These are phyloP conservation scores for Acrobasis consociella DNA, from an alignment of 2,888 invertebrate genomes.

Conservation along the genomic window DNA sequence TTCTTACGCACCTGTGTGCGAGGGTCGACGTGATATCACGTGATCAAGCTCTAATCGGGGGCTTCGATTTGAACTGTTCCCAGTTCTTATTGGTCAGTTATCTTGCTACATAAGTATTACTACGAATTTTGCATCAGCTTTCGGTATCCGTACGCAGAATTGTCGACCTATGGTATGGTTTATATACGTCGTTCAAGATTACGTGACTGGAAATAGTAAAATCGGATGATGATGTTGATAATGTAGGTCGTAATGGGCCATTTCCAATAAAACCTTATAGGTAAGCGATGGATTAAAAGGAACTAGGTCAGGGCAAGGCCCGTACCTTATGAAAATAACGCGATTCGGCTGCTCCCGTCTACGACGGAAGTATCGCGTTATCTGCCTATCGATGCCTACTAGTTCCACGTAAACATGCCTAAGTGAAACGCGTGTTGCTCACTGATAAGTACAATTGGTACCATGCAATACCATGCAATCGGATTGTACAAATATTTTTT, in stretches of 20 bases:
- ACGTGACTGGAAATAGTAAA: conserved; percentile 83
- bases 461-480: conserved; percentile 30
- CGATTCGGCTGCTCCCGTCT: conserved; percentile 55
- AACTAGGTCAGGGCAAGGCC: conserved; percentile 78
- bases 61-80: conserved; percentile 38
- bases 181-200: conserved; percentile 78
- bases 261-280: conserved; percentile 82
- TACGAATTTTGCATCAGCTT: conserved; percentile 43
- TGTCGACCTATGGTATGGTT: conserved; percentile 60
- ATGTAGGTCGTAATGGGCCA: conserved; percentile 81
- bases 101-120: conserved; percentile 48
- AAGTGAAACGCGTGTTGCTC: conserved; percentile 23
- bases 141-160: conserved; percentile 42
- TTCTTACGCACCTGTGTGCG: conserved; percentile 29
- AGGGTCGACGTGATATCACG: conserved; percentile 34
- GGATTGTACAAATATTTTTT: conserved; percentile 18
- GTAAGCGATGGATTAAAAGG: conserved; percentile 81
- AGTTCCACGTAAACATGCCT: conserved; percentile 41
- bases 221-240: conserved; percentile 82
- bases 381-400: conserved; percentile 47
- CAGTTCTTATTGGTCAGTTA: conserved; percentile 42
- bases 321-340: conserved; percentile 74
- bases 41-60: conserved; percentile 39
- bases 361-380: conserved; percentile 56
- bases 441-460: conserved; percentile 25